These are phyloP conservation scores for Psilanteris sp. DNA, from an alignment of 1,140 invertebrate species.

Conservation along the genomic window DNA sequence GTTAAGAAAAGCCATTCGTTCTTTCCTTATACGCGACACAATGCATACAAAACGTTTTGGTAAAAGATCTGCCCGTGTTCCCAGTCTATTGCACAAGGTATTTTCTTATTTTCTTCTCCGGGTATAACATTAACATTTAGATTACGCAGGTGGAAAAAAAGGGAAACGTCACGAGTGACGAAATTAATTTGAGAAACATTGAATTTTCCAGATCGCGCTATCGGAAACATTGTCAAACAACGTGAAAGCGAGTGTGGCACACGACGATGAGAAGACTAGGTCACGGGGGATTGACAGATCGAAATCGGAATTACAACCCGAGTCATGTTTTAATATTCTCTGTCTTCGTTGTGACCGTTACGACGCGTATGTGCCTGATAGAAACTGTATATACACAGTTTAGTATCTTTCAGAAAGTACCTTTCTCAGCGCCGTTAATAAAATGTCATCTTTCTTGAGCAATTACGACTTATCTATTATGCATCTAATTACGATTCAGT, in stretches of 20 bases:
- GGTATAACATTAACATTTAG: slow-evolving; percentile 34
- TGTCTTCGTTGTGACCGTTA: slow-evolving; percentile 9
- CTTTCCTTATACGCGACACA: slow-evolving; percentile 75
- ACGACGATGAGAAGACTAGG: slow-evolving; percentile 40
- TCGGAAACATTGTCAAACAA: too few relatives aligned
- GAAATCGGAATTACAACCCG: slow-evolving; percentile 67
- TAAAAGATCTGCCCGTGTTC: slow-evolving; percentile 2
- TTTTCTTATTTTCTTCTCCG: background rate
- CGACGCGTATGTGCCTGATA: background rate
- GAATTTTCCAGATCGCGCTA: slow-evolving; percentile 10
- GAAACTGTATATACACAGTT: too few relatives aligned
- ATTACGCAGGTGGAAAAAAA: slow-evolving; percentile 41
- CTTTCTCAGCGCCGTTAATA: slow-evolving; percentile 7
- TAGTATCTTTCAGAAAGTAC: too few relatives aligned
- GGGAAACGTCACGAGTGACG: slow-evolving; percentile 3
- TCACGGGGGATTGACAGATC: slow-evolving; percentile 70
- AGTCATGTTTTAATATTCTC: slow-evolving; percentile 65
- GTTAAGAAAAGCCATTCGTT: slow-evolving; percentile 72
- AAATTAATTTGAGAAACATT: slow-evolving; percentile 31
- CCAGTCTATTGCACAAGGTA: background rate
- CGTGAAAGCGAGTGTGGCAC: slow-evolving; percentile 44
- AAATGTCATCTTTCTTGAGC: slow-evolving; percentile 25
- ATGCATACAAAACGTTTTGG: slow-evolving; percentile 33
- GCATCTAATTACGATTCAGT: slow-evolving; percentile 18
- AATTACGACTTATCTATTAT: slow-evolving; percentile 14